Evolutionary conservation across 2,888 invertebrate genomes (phyloP).

Genomic region (Eupithecia dodoneata): DNA sequence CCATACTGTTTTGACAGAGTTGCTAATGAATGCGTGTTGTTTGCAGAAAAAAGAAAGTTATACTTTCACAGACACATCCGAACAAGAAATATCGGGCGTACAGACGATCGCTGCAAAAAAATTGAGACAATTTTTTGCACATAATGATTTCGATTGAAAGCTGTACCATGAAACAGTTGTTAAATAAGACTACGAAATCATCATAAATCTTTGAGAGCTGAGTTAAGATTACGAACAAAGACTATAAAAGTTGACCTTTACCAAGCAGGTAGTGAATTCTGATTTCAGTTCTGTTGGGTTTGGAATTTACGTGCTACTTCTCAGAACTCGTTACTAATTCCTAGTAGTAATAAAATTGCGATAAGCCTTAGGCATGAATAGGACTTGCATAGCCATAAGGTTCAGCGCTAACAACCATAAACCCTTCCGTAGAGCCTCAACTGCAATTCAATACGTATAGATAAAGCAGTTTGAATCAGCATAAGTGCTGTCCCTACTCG

Average conservation of each 20-base stretch:
- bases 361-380: neutral
- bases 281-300: conserved; percentile 29
- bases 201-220: conserved; percentile 41
- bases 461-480: conserved; percentile 55
- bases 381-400: neutral
- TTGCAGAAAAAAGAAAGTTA: conserved; percentile 67
- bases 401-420: neutral
- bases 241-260: conserved; percentile 52
- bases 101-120: conserved; percentile 48
- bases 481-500: conserved; percentile 55
- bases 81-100: conserved; percentile 51
- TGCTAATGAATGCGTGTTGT: conserved; percentile 58
- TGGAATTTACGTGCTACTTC: conserved; percentile 9
- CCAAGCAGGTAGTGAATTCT: conserved; percentile 43
- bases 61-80: conserved; percentile 63
- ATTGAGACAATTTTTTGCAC: conserved; percentile 45
- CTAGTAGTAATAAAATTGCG: neutral
- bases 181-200: conserved; percentile 28
- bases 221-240: conserved; percentile 47
- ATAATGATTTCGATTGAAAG: conserved; percentile 27
- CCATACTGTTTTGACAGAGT: conserved; percentile 48
- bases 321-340: neutral
- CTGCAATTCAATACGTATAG: conserved; percentile 51
- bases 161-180: conserved; percentile 13
- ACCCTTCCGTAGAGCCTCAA: conserved; percentile 25